A percentile compares a stretch with the other conserved stretches of the same genome.
Evolutionary conservation across 2,888 invertebrate genomes (phyloP).

Genomic region (Cryptocephalus primarius): DNA sequence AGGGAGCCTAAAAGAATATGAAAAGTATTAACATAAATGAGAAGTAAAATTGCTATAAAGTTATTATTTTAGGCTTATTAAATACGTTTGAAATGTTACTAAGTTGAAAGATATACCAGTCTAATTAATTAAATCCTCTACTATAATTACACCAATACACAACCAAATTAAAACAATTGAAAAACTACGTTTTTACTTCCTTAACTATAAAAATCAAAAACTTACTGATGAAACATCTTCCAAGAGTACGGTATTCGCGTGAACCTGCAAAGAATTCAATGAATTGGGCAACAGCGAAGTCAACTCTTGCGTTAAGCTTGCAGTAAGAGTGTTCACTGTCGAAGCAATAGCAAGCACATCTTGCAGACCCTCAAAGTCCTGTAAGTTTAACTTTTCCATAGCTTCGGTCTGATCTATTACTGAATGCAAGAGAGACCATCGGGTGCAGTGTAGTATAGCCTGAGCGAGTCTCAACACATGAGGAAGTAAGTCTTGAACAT

Average conservation of each 20-base stretch:
- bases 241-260: constrained; percentile 47
- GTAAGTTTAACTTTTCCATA: constrained; percentile 36
- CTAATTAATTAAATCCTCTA: too few relatives aligned
- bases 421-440: constrained; percentile 38
- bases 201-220: constrained; percentile 1
- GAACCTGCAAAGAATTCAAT: constrained; percentile 47
- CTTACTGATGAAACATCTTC: constrained; percentile 51
- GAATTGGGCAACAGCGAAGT: constrained; percentile 43
- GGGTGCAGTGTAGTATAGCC: constrained; percentile 50
- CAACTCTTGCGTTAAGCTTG: constrained; percentile 40
- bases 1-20: constrained; percentile 46
- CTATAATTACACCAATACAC: too few relatives aligned
- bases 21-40: neutral
- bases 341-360: constrained; percentile 39
- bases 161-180: too few relatives aligned
- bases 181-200: neutral
- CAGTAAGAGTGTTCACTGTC: constrained; percentile 29
- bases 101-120: too few relatives aligned
- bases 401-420: constrained; percentile 32
- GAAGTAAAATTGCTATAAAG: neutral
- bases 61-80: too few relatives aligned
- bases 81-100: too few relatives aligned
- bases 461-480: constrained; percentile 55
- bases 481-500: constrained; percentile 52
- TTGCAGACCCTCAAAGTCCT: constrained; percentile 37